phyloP scores from a whole-genome alignment of 1,140 invertebrate species.

The Solen grandis region DNA sequence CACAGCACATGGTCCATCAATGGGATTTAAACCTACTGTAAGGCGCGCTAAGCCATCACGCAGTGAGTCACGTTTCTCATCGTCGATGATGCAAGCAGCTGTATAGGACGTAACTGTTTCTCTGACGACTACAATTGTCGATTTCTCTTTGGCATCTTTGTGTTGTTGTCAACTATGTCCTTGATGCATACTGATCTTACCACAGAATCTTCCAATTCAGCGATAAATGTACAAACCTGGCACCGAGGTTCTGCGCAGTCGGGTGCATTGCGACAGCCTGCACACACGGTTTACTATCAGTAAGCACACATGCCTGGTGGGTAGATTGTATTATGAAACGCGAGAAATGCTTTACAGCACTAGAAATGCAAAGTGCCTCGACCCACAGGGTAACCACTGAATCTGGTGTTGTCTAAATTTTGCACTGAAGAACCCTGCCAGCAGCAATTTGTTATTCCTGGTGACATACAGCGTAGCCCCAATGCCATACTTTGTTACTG shows the following conservation, averaged over 20 bases:
- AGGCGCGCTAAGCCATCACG: no score
- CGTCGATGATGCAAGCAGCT: no score
- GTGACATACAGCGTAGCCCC: slow-evolving; percentile 18
- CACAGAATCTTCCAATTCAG: no score
- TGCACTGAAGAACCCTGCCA: slow-evolving; percentile 25
- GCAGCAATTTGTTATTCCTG: neutral
- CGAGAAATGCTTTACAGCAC: slow-evolving; percentile 57
- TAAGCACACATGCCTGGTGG: slow-evolving; percentile 37
- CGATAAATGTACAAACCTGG: no score
- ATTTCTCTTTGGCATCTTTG: no score
- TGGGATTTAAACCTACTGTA: slow-evolving; percentile 5
- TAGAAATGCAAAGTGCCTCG: neutral
- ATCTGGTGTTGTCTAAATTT: slow-evolving; percentile 29
- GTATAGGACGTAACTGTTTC: no score
- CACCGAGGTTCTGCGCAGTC: slow-evolving; percentile 17
- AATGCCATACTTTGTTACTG: neutral
- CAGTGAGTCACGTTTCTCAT: no score
- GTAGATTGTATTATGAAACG: slow-evolving; percentile 55
- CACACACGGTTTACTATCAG: slow-evolving; percentile 57
- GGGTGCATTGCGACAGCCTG: slow-evolving; percentile 36
- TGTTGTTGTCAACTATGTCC: no score
- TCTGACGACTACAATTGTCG: slow-evolving; percentile 26
- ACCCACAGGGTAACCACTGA: slow-evolving; percentile 17
- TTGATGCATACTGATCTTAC: no score
- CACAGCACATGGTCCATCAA: slow-evolving; percentile 29